phyloP scores from a whole-genome alignment of 1,140 invertebrate genomes.

The Chlorops oryzae region DNA sequence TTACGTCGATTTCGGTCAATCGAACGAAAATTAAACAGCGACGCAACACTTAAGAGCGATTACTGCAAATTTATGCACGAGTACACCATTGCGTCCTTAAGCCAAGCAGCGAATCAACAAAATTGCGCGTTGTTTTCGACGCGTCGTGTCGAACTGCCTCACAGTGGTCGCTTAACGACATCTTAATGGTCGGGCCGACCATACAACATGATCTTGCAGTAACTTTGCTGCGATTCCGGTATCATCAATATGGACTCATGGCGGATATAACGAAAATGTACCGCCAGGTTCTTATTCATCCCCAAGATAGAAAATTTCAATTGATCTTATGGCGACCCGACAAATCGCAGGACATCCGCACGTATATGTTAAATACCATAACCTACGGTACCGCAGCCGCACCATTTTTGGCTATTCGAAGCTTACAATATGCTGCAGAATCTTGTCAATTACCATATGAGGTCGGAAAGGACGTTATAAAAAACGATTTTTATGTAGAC shows the following conservation, averaged over 20 bases:
- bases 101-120: conserved; percentile 15
- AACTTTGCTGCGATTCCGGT: conserved; percentile 44
- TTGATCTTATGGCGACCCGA: conserved; percentile 39
- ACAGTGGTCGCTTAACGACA: conserved; percentile 21
- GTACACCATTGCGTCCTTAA: conserved; percentile 21
- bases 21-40: conserved; percentile 28
- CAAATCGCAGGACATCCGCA: conserved; percentile 13
- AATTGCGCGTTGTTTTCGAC: conserved; percentile 13
- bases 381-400: conserved; percentile 38
- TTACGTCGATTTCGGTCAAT: conserved; percentile 30
- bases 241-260: conserved; percentile 22
- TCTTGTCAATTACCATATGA: conserved; percentile 23
- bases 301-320: conserved; percentile 29
- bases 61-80: conserved; percentile 32
- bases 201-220: conserved; percentile 21
- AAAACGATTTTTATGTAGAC: conserved; percentile 19
- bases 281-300: conserved; percentile 25
- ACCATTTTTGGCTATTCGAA: conserved; percentile 34
- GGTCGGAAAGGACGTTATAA: conserved; percentile 25
- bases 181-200: conserved; percentile 13
- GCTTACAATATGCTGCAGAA: conserved; percentile 30
- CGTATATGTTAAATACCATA: conserved; percentile 19
- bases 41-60: conserved; percentile 16
- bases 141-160: conserved; percentile 8
- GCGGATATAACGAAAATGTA: conserved; percentile 37